Conservation (phyloP, 2,113 vertebrate species). For the Rhinopomastus cyanomelas region DNA sequence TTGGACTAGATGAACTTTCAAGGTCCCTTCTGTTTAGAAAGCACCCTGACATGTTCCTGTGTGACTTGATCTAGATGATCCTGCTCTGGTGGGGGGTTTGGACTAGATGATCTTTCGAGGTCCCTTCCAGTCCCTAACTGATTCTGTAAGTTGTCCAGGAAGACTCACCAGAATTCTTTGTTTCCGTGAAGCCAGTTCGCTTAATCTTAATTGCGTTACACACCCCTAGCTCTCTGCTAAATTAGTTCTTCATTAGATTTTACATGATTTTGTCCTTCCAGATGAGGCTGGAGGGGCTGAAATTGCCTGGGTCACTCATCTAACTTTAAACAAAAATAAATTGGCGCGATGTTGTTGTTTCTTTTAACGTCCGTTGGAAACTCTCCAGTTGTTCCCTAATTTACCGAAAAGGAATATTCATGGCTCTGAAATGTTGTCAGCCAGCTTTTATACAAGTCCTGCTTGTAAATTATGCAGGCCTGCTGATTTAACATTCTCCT, state of each 20-base stretch:
- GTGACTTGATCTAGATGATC: no score
- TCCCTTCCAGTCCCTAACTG: no score
- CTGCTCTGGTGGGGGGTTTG: no score
- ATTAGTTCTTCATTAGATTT: background rate
- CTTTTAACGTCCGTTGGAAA: accelerated
- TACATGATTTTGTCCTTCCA: background rate
- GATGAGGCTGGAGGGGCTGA: background rate
- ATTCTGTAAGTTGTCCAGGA: no score
- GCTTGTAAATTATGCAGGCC: background rate
- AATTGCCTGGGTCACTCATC: background rate
- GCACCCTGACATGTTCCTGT: no score
- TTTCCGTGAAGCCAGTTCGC: background rate
- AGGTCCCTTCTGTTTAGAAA: no score
- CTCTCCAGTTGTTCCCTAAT: background rate
- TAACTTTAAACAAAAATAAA: background rate
- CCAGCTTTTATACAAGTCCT: background rate
- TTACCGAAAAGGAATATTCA: background rate
- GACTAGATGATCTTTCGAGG: no score
- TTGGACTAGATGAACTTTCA: no score
- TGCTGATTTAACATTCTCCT: background rate
- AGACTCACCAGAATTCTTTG: background rate
- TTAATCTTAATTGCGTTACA: background rate
- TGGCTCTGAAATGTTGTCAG: background rate
- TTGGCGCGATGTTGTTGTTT: background rate
- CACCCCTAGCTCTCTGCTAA: background rate